Evolutionary conservation across 2,888 invertebrate species (phyloP).

Genomic region (Melieria crassipennis): DNA sequence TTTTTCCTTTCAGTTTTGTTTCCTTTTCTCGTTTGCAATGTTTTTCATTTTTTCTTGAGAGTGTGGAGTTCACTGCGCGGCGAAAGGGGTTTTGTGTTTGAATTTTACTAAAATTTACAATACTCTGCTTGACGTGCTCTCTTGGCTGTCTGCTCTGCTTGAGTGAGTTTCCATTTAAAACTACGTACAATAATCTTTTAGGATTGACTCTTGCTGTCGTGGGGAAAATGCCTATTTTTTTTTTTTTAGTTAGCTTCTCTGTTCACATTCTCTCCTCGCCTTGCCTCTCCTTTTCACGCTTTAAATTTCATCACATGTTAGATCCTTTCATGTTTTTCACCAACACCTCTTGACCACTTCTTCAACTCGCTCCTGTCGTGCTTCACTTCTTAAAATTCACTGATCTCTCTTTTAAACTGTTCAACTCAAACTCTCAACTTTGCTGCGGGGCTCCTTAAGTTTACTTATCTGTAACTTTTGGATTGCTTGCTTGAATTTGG

Average conservation of each 20-base stretch:
- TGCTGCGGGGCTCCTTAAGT: slow-evolving; percentile 26
- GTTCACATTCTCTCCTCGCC: background rate
- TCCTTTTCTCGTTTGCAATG: slow-evolving; percentile 3
- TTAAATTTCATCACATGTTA: background rate
- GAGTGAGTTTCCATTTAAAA: slow-evolving; percentile 21
- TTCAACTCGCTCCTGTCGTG: slow-evolving; percentile 30
- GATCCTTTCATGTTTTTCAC: background rate
- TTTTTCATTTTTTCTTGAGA: background rate
- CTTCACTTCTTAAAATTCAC: slow-evolving; percentile 24
- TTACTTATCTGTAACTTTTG: slow-evolving; percentile 52
- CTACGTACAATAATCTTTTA: slow-evolving; percentile 12
- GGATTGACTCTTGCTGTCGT: slow-evolving; percentile 27
- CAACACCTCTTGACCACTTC: slow-evolving; percentile 17
- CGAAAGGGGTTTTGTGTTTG: background rate
- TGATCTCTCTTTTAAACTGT: slow-evolving; percentile 15
- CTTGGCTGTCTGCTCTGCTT: background rate
- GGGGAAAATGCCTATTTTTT: slow-evolving; percentile 28
- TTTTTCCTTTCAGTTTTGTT: background rate
- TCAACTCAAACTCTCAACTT: slow-evolving; percentile 34
- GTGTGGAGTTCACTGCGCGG: background rate
- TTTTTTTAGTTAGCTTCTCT: slow-evolving; percentile 15
- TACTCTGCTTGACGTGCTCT: slow-evolving; percentile 5
- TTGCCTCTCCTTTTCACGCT: background rate
- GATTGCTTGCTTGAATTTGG: slow-evolving; percentile 58
- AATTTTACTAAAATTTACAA: slow-evolving; percentile 17